Percentiles rank a stretch among this genome's conserved stretches.
These are phyloP conservation scores for Watsonalla binaria DNA, from an alignment of 2,888 invertebrate species.

Conservation along the genomic window DNA sequence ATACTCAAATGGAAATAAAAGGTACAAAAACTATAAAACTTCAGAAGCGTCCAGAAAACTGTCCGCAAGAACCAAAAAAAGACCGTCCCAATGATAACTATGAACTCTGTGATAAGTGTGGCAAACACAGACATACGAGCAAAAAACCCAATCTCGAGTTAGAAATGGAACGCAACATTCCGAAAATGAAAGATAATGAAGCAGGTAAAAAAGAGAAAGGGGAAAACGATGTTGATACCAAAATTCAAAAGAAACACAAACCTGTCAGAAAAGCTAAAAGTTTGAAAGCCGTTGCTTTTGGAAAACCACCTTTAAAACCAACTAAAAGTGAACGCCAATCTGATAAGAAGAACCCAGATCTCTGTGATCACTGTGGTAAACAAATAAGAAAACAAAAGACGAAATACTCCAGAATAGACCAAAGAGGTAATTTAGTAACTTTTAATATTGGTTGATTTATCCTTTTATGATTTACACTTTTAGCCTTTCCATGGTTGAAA, in stretches of 20 bases:
- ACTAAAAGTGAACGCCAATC: background rate
- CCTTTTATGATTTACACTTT: too few relatives aligned
- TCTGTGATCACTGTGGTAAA: background rate
- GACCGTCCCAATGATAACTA: too few relatives aligned
- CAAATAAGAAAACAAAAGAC: background rate
- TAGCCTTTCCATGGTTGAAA: too few relatives aligned
- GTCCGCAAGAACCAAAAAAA: too few relatives aligned
- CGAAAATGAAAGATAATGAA: too few relatives aligned
- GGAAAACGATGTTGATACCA: background rate
- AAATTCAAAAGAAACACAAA: background rate
- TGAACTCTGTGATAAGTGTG: too few relatives aligned
- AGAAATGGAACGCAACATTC: too few relatives aligned
- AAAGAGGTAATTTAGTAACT: background rate
- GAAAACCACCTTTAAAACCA: background rate
- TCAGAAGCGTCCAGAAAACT: too few relatives aligned
- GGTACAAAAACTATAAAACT: too few relatives aligned
- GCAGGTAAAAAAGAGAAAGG: background rate
- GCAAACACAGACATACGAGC: too few relatives aligned
- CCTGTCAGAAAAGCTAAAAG: background rate
- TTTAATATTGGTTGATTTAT: background rate
- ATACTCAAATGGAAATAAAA: too few relatives aligned
- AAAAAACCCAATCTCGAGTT: too few relatives aligned
- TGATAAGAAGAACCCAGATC: background rate
- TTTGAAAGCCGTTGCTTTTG: background rate
- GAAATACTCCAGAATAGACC: background rate